Evolutionary conservation across 1,140 invertebrate species (phyloP).

Genomic region (Monomorium pharaonis): DNA sequence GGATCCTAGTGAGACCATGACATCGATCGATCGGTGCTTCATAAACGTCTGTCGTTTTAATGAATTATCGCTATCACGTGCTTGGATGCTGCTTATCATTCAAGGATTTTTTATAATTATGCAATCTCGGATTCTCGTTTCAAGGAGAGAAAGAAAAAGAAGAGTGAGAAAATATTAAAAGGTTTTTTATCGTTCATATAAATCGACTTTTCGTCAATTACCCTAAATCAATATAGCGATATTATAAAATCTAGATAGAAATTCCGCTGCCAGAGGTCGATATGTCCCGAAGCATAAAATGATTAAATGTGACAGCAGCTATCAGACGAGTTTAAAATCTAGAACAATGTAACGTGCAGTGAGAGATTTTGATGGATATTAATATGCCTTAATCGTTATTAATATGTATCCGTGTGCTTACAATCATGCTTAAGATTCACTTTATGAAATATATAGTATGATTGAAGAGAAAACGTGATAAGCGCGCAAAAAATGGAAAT

Average conservation of each 20-base stretch:
- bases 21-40: constrained; percentile 7
- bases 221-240: neutral
- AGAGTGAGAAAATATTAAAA: neutral
- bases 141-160: neutral
- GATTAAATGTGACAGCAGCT: constrained; percentile 28
- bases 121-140: neutral
- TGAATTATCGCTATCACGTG: constrained; percentile 3
- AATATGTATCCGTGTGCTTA: neutral
- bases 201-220: constrained; percentile 8
- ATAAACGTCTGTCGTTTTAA: constrained; percentile 1
- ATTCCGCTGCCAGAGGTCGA: neutral
- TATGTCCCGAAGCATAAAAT: neutral
- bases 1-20: neutral
- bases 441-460: neutral
- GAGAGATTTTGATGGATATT: constrained; percentile 18
- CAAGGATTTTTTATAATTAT: neutral
- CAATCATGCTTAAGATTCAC: neutral
- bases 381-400: neutral
- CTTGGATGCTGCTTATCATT: neutral
- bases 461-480: neutral
- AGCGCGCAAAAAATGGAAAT: neutral
- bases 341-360: neutral
- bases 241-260: constrained; percentile 22
- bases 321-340: constrained; percentile 19
- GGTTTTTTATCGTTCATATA: neutral